These are phyloP conservation scores for Corella eumyota DNA, from an alignment of 23 tunicate genomes.

Conservation along the genomic window DNA sequence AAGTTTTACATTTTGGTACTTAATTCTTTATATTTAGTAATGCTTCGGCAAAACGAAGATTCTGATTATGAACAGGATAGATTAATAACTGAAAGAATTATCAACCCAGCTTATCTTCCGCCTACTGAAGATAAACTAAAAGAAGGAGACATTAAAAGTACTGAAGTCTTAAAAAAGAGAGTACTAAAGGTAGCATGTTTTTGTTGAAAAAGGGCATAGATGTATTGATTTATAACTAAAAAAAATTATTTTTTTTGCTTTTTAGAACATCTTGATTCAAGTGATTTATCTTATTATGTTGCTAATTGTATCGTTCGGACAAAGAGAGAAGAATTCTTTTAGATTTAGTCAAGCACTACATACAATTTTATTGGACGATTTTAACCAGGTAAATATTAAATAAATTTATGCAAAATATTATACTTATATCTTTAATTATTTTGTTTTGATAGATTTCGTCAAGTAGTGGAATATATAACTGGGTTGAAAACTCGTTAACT, in stretches of 20 bases:
- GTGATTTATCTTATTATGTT: constrained; percentile 29
- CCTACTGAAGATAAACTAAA: constrained; percentile 8
- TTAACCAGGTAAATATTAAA: neutral
- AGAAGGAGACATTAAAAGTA: constrained; percentile 5
- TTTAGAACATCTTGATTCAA: constrained; percentile 41
- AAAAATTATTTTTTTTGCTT: neutral
- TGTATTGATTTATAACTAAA: too few species aligned
- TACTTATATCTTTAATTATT: neutral
- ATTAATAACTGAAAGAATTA: constrained; percentile 8
- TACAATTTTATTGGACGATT: constrained; percentile 8
- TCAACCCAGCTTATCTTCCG: constrained; percentile 30
- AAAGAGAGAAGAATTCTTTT: constrained; percentile 10
- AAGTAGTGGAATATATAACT: constrained; percentile 12
- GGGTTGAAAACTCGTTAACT: constrained; percentile 15
- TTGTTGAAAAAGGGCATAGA: too few species aligned
- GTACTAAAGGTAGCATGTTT: neutral
- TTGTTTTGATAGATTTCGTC: constrained; percentile 6
- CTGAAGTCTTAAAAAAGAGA: neutral
- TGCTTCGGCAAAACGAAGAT: too few species aligned
- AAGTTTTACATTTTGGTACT: too few species aligned
- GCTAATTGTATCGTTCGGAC: constrained; percentile 14
- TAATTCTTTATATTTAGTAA: too few species aligned
- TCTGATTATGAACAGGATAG: too few species aligned
- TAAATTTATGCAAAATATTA: too few species aligned
- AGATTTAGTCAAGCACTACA: constrained; percentile 18